A percentile compares a stretch with the other conserved stretches of the same genome.
These are phyloP conservation scores for Drosophila lacteicornis DNA, from an alignment of 1,140 invertebrate genomes.

Conservation along the genomic window DNA sequence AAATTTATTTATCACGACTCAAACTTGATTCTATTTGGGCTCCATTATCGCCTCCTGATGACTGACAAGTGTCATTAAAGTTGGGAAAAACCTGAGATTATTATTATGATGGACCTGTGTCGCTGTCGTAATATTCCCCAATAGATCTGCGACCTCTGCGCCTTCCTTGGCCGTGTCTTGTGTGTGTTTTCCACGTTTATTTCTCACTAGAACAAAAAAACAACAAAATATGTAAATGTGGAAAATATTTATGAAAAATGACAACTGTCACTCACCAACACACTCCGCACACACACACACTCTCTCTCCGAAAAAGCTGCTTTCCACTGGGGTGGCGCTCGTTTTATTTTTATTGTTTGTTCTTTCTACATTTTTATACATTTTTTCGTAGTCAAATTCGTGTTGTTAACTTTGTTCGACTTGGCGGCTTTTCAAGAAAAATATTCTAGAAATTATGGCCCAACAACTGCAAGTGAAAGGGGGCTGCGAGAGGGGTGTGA, in stretches of 20 bases:
- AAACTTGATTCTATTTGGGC: slow-evolving; percentile 17
- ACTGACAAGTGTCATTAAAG: slow-evolving; percentile 21
- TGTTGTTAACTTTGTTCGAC: slow-evolving; percentile 58
- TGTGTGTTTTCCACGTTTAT: slow-evolving; percentile 21
- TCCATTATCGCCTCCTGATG: slow-evolving; percentile 25
- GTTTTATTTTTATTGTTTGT: slow-evolving; percentile 57
- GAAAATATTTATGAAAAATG: slow-evolving; percentile 78
- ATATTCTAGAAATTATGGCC: slow-evolving; percentile 67
- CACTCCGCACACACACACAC: slow-evolving; percentile 12
- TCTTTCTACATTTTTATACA: slow-evolving; percentile 20
- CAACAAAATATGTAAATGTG: slow-evolving; percentile 31
- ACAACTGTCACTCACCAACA: slow-evolving; percentile 60
- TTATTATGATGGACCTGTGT: slow-evolving; percentile 7
- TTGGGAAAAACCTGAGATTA: slow-evolving; percentile 15
- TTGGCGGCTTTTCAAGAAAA: slow-evolving; percentile 75
- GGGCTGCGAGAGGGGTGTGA: background rate
- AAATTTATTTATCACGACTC: slow-evolving; percentile 25
- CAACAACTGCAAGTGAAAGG: slow-evolving; percentile 57
- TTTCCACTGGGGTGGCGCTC: slow-evolving; percentile 55
- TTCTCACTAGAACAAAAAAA: slow-evolving; percentile 24
- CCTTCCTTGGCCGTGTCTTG: background rate
- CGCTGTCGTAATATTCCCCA: slow-evolving; percentile 13
- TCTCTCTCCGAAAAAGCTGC: slow-evolving; percentile 3
- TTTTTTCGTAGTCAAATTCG: slow-evolving; percentile 16
- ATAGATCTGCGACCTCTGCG: slow-evolving; percentile 1